Percentiles rank a stretch among this genome's conserved stretches.
phyloP scores from a whole-genome alignment of 2,113 vertebrate genomes.

The Syngnathus typhle region DNA sequence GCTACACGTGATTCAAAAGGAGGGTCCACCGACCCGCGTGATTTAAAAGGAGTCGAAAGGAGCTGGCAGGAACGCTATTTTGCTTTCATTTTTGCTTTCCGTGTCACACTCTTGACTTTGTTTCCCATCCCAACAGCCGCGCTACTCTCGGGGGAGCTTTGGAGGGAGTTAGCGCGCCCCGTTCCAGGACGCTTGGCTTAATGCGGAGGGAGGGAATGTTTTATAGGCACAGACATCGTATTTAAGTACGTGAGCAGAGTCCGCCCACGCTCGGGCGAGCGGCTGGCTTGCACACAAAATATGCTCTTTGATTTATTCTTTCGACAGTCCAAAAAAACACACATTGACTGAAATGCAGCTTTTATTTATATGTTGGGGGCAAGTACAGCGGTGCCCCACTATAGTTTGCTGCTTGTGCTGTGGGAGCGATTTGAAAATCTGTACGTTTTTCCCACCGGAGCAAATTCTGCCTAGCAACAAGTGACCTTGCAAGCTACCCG shows the following conservation, averaged over 20 bases:
- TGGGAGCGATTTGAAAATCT: no score
- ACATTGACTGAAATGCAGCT: no score
- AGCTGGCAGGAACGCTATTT: no score
- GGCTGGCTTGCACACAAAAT: neutral
- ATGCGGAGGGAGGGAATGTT: conserved; percentile 65
- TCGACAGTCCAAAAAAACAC: no score
- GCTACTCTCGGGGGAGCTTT: conserved; percentile 37
- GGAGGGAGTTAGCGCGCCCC: conserved; percentile 25
- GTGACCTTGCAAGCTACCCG: no score
- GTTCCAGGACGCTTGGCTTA: conserved; percentile 63
- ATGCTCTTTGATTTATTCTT: neutral
- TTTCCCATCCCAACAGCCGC: conserved; percentile 54
- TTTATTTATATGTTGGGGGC: neutral
- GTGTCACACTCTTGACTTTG: conserved; percentile 23
- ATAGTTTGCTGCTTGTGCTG: no score
- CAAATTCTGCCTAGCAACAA: no score
- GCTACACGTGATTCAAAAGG: no score
- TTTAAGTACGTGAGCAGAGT: conserved; percentile 62
- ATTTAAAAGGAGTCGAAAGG: no score
- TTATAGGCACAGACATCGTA: conserved; percentile 67
- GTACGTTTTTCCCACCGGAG: no score
- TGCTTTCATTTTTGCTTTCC: neutral
- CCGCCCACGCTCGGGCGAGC: conserved; percentile 17
- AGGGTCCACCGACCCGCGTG: no score
- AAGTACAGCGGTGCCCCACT: no score